Conservation (phyloP, 2,888 invertebrate genomes). For the Encarsia formosa region DNA sequence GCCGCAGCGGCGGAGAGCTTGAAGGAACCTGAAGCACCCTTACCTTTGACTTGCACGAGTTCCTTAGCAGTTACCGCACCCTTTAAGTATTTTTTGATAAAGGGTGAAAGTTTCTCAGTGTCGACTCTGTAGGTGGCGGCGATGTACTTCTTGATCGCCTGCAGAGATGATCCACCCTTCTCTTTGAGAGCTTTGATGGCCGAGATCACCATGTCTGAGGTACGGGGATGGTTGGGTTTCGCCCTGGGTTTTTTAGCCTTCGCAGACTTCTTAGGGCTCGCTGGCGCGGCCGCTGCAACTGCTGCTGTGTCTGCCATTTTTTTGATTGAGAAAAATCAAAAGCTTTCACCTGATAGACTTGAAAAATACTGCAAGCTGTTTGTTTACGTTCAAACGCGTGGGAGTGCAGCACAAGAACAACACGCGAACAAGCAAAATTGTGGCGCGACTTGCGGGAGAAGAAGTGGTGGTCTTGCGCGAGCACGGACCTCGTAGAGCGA, state of each 20-base stretch:
- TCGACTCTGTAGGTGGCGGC: conserved; percentile 59
- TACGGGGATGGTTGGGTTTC: conserved; percentile 54
- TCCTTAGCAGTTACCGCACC: conserved; percentile 50
- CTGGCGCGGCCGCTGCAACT: conserved; percentile 4
- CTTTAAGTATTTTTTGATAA: conserved; percentile 60
- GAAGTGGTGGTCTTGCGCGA: conserved; percentile 16
- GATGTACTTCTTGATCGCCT: conserved; percentile 63
- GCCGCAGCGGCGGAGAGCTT: conserved; percentile 45
- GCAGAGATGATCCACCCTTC: conserved; percentile 58
- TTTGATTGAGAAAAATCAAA: neutral
- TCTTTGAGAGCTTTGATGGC: conserved; percentile 57
- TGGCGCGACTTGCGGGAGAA: neutral
- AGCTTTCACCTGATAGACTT: neutral
- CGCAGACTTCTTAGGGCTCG: conserved; percentile 30
- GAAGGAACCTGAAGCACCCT: conserved; percentile 55
- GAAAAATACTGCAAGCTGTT: too few species aligned
- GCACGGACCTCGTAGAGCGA: conserved; percentile 40
- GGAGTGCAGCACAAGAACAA: neutral
- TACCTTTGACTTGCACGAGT: conserved; percentile 56
- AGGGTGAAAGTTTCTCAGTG: conserved; percentile 56
- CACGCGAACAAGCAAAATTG: neutral
- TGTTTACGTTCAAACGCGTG: too few species aligned
- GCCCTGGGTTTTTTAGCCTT: conserved; percentile 42
- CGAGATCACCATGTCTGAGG: conserved; percentile 57
- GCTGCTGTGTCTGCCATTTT: conserved; percentile 3